Evolutionary conservation across 2,888 invertebrate species (phyloP), one percentile per base, ranked within the genome.

Genomic region (Drepana falcataria): DNA sequence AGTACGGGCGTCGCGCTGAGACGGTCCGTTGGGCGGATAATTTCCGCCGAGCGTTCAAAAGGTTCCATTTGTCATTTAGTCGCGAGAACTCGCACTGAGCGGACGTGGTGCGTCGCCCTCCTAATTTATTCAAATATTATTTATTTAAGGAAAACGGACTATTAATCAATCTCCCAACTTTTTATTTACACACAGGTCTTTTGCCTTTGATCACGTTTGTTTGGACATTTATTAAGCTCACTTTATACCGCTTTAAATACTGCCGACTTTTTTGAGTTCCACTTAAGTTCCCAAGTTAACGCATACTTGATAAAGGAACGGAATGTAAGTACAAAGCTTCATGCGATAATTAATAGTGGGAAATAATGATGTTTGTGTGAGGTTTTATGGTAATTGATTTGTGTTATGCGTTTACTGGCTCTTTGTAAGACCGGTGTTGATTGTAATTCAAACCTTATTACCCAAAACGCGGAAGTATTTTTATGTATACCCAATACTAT

Each of bases 91-190:
- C 80, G 75, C 75, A 76, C 71, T 73, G 67, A 79, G 81, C 87
- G 87, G 90, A 88, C 89, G 86, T 83, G 77, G 73, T 73, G 75
- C 75, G 73, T 69, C 83, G 71, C 78, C 80, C 83, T 81, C 81
- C 83, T 88, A 90, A 90, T 90, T 89, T 91, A 90, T 91, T 87
- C 80, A 82, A 85, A 87, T 88, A 89, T 87, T 91, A 90, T 91
- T 91, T 91, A 90, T 91, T 87, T 89, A 89, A 84, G 87, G 91
- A 88, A 87, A 87, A 87, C 87, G 81, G 84, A 79, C 85, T 81
- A 88, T 91, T 90, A 90, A 91, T 91, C 90, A 91, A 83, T 83
- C 81, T 85, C 83, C 81, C 81, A 79, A 81, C 82, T 84, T 89
- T 88, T 90, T 89, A 89, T 90, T 91, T 88, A 90, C 83, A 80